Conservation (phyloP, 2,113 vertebrate species). For the Cromileptes altivelis region DNA sequence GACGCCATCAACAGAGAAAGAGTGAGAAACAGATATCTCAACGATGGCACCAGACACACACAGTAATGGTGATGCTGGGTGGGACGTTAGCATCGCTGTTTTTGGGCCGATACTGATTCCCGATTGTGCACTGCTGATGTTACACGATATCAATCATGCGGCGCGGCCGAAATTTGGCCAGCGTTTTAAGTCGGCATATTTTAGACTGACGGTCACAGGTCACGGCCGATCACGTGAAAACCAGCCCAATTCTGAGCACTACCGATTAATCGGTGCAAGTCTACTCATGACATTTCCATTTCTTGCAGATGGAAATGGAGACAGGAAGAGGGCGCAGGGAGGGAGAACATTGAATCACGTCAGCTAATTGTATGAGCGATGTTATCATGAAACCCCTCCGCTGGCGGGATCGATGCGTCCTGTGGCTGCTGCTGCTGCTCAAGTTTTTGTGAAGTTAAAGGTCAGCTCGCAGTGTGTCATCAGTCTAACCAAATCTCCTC, state of each 20-base stretch:
- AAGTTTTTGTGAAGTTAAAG: slow-evolving; percentile 53
- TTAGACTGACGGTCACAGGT: too few species aligned
- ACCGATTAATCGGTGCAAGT: too few species aligned
- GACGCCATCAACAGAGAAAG: neutral
- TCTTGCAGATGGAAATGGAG: slow-evolving; percentile 43
- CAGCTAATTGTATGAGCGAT: slow-evolving; percentile 55
- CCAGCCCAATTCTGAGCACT: too few species aligned
- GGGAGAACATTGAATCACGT: slow-evolving; percentile 61
- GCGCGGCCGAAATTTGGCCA: too few species aligned
- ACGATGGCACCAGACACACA: slow-evolving; percentile 14
- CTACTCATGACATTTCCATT: slow-evolving; percentile 60
- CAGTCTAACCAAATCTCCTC: slow-evolving; percentile 31
- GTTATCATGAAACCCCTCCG: slow-evolving; percentile 28
- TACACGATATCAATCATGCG: too few species aligned
- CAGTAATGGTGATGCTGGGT: slow-evolving; percentile 6
- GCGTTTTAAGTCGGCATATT: too few species aligned
- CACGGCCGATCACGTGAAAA: too few species aligned
- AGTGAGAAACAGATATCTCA: neutral
- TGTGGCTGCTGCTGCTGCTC: slow-evolving; percentile 12
- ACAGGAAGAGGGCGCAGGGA: slow-evolving; percentile 31
- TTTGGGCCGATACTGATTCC: too few species aligned
- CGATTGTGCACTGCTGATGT: too few species aligned
- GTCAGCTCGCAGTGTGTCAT: slow-evolving; percentile 42
- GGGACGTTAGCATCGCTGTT: slow-evolving; percentile 10
- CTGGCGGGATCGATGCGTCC: slow-evolving; percentile 40